Base-by-base conservation (phyloP, 2,888 invertebrate genomes). In the Drosophila imparisetae region DNA sequence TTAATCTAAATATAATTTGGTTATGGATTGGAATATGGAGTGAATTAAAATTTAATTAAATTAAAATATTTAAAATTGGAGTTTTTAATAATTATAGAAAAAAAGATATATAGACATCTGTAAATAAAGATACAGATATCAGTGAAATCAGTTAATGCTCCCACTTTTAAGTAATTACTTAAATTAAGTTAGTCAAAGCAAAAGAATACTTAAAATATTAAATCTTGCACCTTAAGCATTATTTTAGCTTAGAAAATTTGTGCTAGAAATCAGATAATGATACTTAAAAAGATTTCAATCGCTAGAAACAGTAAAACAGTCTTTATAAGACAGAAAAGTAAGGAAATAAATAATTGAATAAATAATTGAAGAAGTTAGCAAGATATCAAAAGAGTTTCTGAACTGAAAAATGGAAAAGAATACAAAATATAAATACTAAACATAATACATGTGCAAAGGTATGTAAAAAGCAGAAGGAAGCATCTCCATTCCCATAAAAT, bases 221-320 rank as follows among this genome's bases (percentile, higher is more conserved):
- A 11, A 8, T 3, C 2, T 18, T 38, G 18, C 18, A 7, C 18
- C 7, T 18, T 15, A 7, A 36, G 15, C 36, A 2, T n/a, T 5
- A 10, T 2, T 40, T 40, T 3, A n/a, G 10, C 0, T 4, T n/a
- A n/a, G 10, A 40, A 10, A n/a, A n/a, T 0, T 11, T 21, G 6
- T 11, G 6, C 11, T 1, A 21, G 2, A 21, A n/a, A n/a, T 42
- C 5, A 0, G 0, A 42, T 6, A 42, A n/a, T 11, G 40, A n/a
- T n/a, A n/a, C n/a, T 42, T 21, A 42, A 21, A 38, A 18, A 18
- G 18, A 38, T 38, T 18, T 38, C 0, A 7, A 38, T 38, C 7
- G 1, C 2, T 38, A 38, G 1, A 2, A 38, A 7, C 3, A 1
- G 18, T 18, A 0, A 18, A 40, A 4, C 10, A 11, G n/a, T 3